Percentiles rank a stretch among this genome's conserved stretches.
phyloP scores from a whole-genome alignment of 1,140 invertebrate species.

The Portunus trituberculatus region DNA sequence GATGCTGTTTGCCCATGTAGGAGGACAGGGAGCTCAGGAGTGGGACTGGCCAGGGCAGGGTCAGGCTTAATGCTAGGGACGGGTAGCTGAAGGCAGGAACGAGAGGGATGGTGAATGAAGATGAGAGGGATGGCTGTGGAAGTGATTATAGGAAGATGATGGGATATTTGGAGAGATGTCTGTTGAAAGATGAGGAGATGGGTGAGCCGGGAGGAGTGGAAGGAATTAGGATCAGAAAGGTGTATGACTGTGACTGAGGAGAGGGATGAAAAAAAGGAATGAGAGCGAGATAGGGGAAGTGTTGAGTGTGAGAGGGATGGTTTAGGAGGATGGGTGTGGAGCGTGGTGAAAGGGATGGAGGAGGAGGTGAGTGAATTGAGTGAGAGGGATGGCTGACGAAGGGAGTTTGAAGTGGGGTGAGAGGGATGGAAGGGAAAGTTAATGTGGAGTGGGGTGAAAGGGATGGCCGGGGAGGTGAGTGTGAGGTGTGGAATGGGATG shows the following conservation, averaged over 20 bases:
- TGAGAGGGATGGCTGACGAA: background rate
- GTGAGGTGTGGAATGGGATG: background rate
- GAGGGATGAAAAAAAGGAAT: background rate
- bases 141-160: too few relatives aligned
- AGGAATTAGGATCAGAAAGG: background rate
- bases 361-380: background rate
- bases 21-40: background rate
- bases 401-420: background rate
- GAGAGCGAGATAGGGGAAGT: background rate
- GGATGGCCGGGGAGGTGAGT: background rate
- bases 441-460: background rate
- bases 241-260: background rate
- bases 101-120: too few relatives aligned
- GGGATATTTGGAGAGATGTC: too few relatives aligned
- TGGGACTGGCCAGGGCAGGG: too few relatives aligned
- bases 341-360: background rate
- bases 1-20: background rate
- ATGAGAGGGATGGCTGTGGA: too few relatives aligned
- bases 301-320: background rate
- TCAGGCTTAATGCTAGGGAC: too few relatives aligned
- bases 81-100: too few relatives aligned
- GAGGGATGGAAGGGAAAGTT: background rate
- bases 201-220: too few relatives aligned
- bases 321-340: background rate
- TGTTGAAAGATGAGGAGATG: too few relatives aligned